Evolutionary conservation across 2,113 vertebrate genomes (phyloP).

Genomic region (Puffinus mauretanicus): DNA sequence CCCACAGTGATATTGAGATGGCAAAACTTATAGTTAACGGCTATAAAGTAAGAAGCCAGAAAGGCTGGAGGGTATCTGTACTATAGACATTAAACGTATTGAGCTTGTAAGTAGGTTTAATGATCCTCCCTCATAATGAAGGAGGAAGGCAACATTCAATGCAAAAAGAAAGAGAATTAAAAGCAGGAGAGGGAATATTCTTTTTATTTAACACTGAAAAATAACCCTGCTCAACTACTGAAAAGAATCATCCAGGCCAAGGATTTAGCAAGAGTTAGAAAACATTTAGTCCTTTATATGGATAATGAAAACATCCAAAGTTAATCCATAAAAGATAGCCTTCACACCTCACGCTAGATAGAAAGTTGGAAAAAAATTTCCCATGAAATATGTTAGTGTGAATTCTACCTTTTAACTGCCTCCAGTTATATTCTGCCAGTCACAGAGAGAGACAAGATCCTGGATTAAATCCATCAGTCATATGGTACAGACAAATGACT

Average conservation of each 20-base stretch:
- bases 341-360: not conserved
- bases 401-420: not conserved
- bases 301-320: not conserved
- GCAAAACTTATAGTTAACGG: not conserved
- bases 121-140: not conserved
- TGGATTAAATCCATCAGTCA: not conserved
- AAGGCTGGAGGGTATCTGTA: not conserved
- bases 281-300: not conserved
- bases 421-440: not conserved
- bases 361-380: not conserved
- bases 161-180: not conserved
- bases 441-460: not conserved
- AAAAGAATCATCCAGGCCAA: not conserved
- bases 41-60: not conserved
- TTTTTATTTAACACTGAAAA: slow-evolving; percentile 14
- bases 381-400: not conserved
- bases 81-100: not conserved
- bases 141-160: not conserved
- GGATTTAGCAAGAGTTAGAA: not conserved
- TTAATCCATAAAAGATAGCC: not conserved
- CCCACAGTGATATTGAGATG: not conserved
- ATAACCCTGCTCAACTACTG: not conserved
- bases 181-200: not conserved
- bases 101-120: slow-evolving; percentile 5
- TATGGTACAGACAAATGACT: not conserved